Evolutionary conservation across 2,888 invertebrate genomes (phyloP), one percentile per base, ranked within the genome.

Genomic region (Tachina lurida): DNA sequence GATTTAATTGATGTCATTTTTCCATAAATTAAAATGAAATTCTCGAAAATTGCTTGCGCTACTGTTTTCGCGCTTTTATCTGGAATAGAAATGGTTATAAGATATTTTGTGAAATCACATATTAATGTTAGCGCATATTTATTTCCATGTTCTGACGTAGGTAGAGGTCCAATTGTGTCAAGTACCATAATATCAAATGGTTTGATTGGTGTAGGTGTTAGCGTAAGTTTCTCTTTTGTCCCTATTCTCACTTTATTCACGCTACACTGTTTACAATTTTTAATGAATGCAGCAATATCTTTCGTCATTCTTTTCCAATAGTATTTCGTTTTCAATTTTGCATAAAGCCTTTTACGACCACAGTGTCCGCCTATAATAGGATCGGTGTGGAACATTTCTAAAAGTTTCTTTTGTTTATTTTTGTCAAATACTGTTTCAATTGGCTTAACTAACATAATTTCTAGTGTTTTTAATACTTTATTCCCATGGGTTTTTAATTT

Each of bases 121-220:
- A 31, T 31, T 7, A 31, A 7, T 31, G 5, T 31, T 7, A 31
- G 31, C 31, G 31, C 7, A 31, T 31, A 31, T 31, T 31, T 74
- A 84, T 56, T 77, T 63, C 31, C 87, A 56, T 70, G n/a, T 19
- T 86, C 63, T 19, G 85, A 84, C 47, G 45, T 76, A 22, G 74
- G 75, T 22, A 88, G 71, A 49, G 87, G 86, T 49, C 87, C 87
- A 54, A 88, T 86, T 43, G 87, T 87, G 47, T 88, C 84, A 41
- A 87, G 39, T 65, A 82, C 67, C 10, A 88, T 76, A 22, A 79
- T 82, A n/a, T 85, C 82, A 71, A 87, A 86, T 56, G 31, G 31
- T 31, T 31, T 31, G 31, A 31, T 31, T 31, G 31, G 31, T 31
- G 31, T 31, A 31, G 31, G 31, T 31, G 7, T 31, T 22, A 58